Conservation (phyloP, 35 echinoderm and acorn worm species). For the Acanthaster planci region DNA sequence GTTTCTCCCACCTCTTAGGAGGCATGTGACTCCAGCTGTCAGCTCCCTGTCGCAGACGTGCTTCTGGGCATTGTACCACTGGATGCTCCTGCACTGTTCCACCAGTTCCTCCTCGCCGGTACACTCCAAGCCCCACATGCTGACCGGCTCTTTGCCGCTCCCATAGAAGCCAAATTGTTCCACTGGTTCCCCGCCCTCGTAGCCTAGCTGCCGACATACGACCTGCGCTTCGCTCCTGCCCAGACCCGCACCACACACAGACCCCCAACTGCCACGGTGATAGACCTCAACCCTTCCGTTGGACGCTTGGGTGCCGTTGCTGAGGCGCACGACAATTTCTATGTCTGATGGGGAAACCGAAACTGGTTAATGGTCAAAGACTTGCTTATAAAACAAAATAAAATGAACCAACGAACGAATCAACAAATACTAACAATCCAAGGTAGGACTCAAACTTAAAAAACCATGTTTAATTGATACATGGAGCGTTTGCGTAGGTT, state of each 20-base stretch:
- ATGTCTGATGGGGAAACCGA: background rate
- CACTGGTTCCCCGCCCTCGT: background rate
- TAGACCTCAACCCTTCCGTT: constrained; percentile 6
- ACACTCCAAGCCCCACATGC: constrained; percentile 13
- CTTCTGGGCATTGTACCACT: background rate
- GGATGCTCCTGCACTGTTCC: background rate
- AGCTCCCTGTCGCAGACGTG: background rate
- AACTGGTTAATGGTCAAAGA: too few relatives aligned
- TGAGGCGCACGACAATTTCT: background rate
- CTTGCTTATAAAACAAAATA: too few relatives aligned
- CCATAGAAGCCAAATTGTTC: background rate
- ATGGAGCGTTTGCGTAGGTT: too few relatives aligned
- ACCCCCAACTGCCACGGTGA: background rate
- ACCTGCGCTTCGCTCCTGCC: background rate
- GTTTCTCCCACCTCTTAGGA: background rate
- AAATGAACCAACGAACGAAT: too few relatives aligned
- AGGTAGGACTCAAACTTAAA: too few relatives aligned
- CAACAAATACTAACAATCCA: too few relatives aligned
- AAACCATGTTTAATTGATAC: too few relatives aligned
- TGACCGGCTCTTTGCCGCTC: background rate
- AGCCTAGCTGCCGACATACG: background rate
- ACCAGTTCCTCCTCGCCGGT: constrained; percentile 20
- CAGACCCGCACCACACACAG: background rate
- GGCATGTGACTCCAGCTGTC: background rate
- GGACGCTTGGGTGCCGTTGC: background rate